phyloP scores from a whole-genome alignment of 1,140 invertebrate species.

The Tribolium castaneum region DNA sequence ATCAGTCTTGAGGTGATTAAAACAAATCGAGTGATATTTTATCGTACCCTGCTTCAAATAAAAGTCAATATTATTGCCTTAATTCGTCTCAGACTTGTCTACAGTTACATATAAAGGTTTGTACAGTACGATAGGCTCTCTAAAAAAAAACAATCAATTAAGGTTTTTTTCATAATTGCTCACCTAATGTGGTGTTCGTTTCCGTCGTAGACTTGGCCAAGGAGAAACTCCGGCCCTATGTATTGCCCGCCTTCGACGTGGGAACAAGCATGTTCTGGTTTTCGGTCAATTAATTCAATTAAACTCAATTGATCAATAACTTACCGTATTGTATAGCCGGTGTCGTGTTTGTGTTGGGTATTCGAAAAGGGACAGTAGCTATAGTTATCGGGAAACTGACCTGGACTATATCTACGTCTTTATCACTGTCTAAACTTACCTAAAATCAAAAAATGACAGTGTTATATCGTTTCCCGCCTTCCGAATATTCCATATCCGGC shows the following conservation, averaged over 20 bases:
- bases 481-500: too few species aligned
- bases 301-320: background rate
- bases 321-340: slow-evolving; percentile 80
- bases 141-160: slow-evolving; percentile 49
- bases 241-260: slow-evolving; percentile 86
- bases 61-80: slow-evolving; percentile 38
- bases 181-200: slow-evolving; percentile 64
- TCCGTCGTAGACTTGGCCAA: slow-evolving; percentile 88
- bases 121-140: slow-evolving; percentile 72
- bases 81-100: slow-evolving; percentile 54
- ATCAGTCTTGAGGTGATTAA: slow-evolving; percentile 45
- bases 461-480: too few species aligned
- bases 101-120: slow-evolving; percentile 76
- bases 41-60: slow-evolving; percentile 16
- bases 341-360: slow-evolving; percentile 76
- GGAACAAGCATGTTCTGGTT: slow-evolving; percentile 75
- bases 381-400: slow-evolving; percentile 87
- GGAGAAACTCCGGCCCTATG: slow-evolving; percentile 83
- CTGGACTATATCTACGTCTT: slow-evolving; percentile 79
- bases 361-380: slow-evolving; percentile 82
- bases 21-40: background rate
- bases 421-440: slow-evolving; percentile 78
- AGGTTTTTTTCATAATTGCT: background rate
- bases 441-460: slow-evolving; percentile 62
- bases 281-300: background rate